Conservation (phyloP, 2,113 vertebrate genomes). For the Clarias batrachus region DNA sequence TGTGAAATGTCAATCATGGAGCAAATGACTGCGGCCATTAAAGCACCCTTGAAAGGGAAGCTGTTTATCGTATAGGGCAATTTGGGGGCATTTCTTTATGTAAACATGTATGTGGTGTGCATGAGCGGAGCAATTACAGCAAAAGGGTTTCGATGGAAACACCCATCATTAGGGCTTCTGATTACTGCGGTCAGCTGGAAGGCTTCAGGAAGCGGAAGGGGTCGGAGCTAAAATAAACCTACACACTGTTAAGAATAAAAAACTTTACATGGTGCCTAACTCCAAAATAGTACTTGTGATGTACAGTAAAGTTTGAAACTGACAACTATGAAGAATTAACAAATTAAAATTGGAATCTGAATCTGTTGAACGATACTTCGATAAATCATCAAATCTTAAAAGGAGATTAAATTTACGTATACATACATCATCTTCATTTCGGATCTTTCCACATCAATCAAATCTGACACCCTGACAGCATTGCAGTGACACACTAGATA, state of each 20-base stretch:
- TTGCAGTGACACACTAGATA: neutral
- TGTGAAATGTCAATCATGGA: neutral
- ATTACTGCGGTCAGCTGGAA: neutral
- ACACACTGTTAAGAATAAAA: neutral
- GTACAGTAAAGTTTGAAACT: neutral
- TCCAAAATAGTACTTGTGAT: too few relatives aligned
- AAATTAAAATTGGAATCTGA: neutral
- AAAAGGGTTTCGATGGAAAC: neutral
- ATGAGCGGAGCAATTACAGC: neutral
- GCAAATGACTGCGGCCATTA: neutral
- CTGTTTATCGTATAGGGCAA: neutral
- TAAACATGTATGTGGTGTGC: neutral
- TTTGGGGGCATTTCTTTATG: neutral
- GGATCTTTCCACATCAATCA: neutral
- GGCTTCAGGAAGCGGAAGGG: neutral
- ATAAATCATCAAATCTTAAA: neutral
- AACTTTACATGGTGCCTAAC: neutral
- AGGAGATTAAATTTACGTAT: neutral
- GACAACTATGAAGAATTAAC: neutral
- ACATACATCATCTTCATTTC: neutral
- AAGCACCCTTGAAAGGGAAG: neutral
- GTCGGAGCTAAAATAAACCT: neutral
- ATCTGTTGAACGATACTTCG: neutral
- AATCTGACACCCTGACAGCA: neutral
- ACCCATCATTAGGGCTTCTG: neutral